Base-by-base conservation (phyloP, 2,888 invertebrate species). In the Coecobrya sp. region DNA sequence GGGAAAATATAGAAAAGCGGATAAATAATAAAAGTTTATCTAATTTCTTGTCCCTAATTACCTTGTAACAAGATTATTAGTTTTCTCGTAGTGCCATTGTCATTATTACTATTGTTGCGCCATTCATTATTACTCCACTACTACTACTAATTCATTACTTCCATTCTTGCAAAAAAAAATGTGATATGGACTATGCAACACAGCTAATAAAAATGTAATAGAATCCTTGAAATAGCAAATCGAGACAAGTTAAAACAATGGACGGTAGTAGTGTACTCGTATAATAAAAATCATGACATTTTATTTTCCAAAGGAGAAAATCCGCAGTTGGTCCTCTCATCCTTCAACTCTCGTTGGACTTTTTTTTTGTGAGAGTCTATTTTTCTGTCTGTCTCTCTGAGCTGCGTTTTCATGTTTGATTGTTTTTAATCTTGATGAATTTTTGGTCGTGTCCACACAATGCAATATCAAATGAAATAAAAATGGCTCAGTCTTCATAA, bases 251-350 rank as follows among this genome's bases (percentile, higher is more conserved):
- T 8, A 65, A 27, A 27, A 65, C 25, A 65, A 65, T 65, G 65
- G 76, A 79, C n/a, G 10, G 11, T 10, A 11, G 49, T 13, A 30
- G 16, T 36, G n/a, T 7, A 36, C 2, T 7, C 7, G 10, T 68
- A 90, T 90, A 90, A 85, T 85, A 90, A 68, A 85, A 91, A 91
- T 86, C 91, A 91, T 91, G 91, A 91, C 91, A 91, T 79, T 91
- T 86, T 79, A 42, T 73, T 36, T 82, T 84, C 52, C 27, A 36
- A 52, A 52, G 86, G 68, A 86, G 91, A 91, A 91, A 86, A 91
- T 86, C 91, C 86, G 91, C 81, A 81, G 91, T 91, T 42, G 91
- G 91, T 91, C 91, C 79, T 2, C 19, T 73, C 13, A n/a, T 36
- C 36, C 30, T 27, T 68, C 30, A 36, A 16, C 27, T 62, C 7